Base-by-base conservation (phyloP, 1,140 invertebrate genomes). In the Neodiprion lecontei region DNA sequence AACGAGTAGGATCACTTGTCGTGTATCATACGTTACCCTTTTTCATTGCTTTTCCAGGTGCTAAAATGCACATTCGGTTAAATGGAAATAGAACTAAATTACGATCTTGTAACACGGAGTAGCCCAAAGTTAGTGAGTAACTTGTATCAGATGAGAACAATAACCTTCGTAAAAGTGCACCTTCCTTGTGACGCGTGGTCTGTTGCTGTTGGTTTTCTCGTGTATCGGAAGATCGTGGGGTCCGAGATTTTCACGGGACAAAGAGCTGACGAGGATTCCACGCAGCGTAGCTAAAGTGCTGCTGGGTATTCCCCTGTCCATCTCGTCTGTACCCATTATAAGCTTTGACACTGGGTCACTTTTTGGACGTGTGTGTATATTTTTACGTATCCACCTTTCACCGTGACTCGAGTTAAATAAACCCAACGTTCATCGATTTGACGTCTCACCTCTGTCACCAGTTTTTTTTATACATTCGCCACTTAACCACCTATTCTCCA, bases 181-280 rank as follows among this genome's bases (percentile, higher is more conserved):
- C 74, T 84, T 84, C 40, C 87, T 83, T n/a, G 73, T 70, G 53
- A 61, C 84, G 81, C 72, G 74, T 80, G 81, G 69, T 80, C 82
- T 14, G 78, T 21, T 47, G 79, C 40, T 80, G 74, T 48, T 85
- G 80, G 53, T 61, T 17, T 61, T 61, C 70, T 87, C 82, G 70
- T 85, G 79, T 67, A 83, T 61, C 17, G 85, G 82, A 1, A 88
- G 82, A 79, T 90, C 89, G 78, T 88, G 82, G 50, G 85, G 87
- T 7, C 89, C 89, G 50, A 92, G 85, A 81, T 92, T 92, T 83
- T 92, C 91, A 67, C 88, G 87, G 23, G 91, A 90, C 78, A 92
- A 81, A 10, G 91, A 91, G 69, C 88, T 89, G 77, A 92, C 89
- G n/a, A 92, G 86, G 76, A 92, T 91, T 17, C 90, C 91, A 61